Evolutionary conservation across 2,888 invertebrate species (phyloP).

Genomic region (Iselma pallidipennis): DNA sequence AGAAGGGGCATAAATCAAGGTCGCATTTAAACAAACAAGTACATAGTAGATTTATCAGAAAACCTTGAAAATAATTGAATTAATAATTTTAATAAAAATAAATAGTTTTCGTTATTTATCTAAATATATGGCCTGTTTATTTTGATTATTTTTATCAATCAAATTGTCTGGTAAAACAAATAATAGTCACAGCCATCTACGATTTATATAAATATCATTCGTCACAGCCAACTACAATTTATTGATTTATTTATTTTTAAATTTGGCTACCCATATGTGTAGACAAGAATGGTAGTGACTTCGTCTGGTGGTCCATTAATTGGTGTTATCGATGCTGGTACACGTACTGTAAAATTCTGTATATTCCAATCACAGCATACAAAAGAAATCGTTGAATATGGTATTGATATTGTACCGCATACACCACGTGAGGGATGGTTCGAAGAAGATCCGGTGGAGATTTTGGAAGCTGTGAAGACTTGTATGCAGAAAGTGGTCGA

Average conservation of each 20-base stretch:
- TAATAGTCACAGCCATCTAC: no score
- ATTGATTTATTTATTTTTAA: no score
- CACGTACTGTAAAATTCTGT: slow-evolving; percentile 72
- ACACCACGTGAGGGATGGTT: slow-evolving; percentile 91
- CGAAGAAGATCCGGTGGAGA: slow-evolving; percentile 88
- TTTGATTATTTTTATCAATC: no score
- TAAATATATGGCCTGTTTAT: no score
- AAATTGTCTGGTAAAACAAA: no score
- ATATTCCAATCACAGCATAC: slow-evolving; percentile 77
- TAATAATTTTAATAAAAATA: neutral
- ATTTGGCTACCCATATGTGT: no score
- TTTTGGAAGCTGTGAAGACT: slow-evolving; percentile 75
- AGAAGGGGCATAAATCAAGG: no score
- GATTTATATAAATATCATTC: no score
- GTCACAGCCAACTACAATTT: neutral
- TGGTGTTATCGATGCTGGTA: slow-evolving; percentile 95
- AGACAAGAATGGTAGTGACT: slow-evolving; percentile 3
- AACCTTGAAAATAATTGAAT: neutral
- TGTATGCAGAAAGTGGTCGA: slow-evolving; percentile 79
- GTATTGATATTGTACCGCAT: slow-evolving; percentile 77
- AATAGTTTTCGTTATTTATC: no score
- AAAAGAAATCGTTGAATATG: slow-evolving; percentile 78
- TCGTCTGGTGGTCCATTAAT: slow-evolving; percentile 65
- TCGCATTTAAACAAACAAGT: neutral
- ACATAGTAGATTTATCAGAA: neutral